A percentile compares a stretch with the other conserved stretches of the same genome.
phyloP scores from a whole-genome alignment of 2,888 invertebrate genomes.

The Brachycybe producta region DNA sequence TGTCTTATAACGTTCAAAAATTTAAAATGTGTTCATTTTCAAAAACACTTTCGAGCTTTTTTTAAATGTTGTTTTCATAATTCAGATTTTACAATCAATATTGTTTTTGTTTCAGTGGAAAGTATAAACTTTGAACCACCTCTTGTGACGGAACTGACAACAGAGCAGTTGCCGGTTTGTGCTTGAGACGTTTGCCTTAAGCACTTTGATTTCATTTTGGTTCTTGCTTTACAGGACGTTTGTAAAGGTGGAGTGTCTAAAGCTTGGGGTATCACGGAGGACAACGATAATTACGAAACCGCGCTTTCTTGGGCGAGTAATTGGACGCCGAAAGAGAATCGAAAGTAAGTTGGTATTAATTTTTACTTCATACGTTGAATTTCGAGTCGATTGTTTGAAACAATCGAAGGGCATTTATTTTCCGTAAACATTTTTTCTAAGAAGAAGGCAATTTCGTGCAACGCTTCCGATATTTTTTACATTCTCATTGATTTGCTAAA shows the following conservation, averaged over 20 bases:
- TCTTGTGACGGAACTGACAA: constrained; percentile 27
- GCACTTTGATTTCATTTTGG: not conserved
- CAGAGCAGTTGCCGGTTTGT: constrained; percentile 26
- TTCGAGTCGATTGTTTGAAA: not conserved
- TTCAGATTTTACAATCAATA: no score
- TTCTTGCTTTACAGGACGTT: constrained; percentile 23
- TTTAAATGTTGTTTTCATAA: no score
- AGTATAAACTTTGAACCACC: constrained; percentile 31
- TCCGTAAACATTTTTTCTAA: not conserved
- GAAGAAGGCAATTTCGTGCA: not conserved
- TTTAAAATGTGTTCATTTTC: no score
- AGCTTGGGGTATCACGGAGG: constrained; percentile 29
- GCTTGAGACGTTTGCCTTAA: not conserved
- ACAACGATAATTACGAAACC: constrained; percentile 25
- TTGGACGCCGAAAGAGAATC: constrained; percentile 26
- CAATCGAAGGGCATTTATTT: not conserved
- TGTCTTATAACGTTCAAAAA: no score
- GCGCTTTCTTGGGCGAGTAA: constrained; percentile 27
- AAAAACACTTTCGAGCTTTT: no score
- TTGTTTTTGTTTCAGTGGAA: constrained; percentile 27
- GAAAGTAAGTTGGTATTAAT: constrained; percentile 26
- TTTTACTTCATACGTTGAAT: not conserved
- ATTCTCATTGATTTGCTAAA: no score
- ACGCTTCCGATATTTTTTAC: not conserved
- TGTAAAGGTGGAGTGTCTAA: constrained; percentile 27